Conservation (phyloP, 2,113 vertebrate species). For the Cyanoramphus novaezelandiae region DNA sequence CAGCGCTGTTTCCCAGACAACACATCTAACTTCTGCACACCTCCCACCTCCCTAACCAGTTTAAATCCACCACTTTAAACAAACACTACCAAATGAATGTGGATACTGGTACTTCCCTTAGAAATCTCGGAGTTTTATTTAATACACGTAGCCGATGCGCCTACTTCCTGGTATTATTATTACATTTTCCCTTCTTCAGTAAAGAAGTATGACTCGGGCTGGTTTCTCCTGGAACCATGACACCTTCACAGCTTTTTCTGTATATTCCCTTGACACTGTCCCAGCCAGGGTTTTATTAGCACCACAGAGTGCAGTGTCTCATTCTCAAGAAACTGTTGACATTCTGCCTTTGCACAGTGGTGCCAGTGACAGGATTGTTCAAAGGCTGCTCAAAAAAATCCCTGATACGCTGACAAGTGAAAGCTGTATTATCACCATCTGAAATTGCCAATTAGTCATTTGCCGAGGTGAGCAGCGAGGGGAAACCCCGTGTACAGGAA, state of each 20-base stretch:
- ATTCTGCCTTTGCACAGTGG: not conserved
- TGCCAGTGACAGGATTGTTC: not conserved
- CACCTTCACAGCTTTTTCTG: not conserved
- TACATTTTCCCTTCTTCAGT: not conserved
- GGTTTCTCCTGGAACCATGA: not conserved
- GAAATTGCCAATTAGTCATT: not conserved
- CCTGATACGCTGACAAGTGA: not conserved
- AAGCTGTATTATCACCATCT: not conserved
- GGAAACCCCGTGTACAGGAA: not conserved
- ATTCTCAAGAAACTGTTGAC: not conserved
- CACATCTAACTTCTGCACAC: rapidly evolving
- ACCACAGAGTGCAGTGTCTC: not conserved
- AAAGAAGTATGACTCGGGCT: not conserved
- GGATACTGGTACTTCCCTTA: not conserved
- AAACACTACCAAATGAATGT: not conserved
- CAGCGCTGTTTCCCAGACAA: not conserved
- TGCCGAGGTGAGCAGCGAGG: not conserved
- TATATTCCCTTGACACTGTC: not conserved
- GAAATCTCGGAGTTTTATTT: not conserved
- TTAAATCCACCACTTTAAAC: not conserved
- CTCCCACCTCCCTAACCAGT: not conserved
- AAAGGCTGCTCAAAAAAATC: conserved; percentile 18
- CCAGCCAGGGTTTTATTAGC: not conserved
- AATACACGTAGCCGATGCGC: not conserved
- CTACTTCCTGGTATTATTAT: not conserved